Evolutionary conservation across 2,888 invertebrate genomes (phyloP), one percentile per base, ranked within the genome.

Genomic region (Catocala fraxini): DNA sequence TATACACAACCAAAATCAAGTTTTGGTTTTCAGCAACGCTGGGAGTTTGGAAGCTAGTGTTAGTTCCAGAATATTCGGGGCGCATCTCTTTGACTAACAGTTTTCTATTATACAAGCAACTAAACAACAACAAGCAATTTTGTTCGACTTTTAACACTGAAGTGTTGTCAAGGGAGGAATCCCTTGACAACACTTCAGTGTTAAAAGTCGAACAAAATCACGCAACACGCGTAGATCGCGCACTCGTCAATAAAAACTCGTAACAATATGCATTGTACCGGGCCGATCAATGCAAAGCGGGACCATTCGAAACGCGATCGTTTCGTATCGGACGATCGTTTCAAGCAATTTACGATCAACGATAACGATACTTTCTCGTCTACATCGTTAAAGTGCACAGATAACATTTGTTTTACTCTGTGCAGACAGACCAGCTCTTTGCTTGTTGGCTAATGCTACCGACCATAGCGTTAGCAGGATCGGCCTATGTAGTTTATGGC

Each of bases 351-450:
- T 87, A 87, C 86, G 81, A 74, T 75, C 78, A 57, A 65, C 81
- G 78, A 81, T 82, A 84, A 77, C 87, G 73, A 81, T 85, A 83
- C 81, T 83, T 85, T 81, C 79, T 75, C 80, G 79, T 82, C 80
- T 79, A 82, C 75, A 78, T 80, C 84, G 86, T 85, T 85, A 82
- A 80, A 80, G 65, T 74, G 75, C 77, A 75, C 74, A 74, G 79
- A 78, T 79, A 79, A 79, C 80, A 80, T 81, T 82, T 79, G 79
- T 79, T 82, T 77, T 68, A 75, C 61, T 54, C 59, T 45, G 42
- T 49, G 12, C 34, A 46, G 34, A 35, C 12, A 49, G 34, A 48
- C 41, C 7, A 9, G 34, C 43, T 47, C 34, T n/a, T 11, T 13
- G 49, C 41, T 43, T 43, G 52, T 43, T 52, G 13, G 49, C 51